Base-by-base conservation (phyloP, 2,113 vertebrate genomes). In the Pluvialis apricaria region DNA sequence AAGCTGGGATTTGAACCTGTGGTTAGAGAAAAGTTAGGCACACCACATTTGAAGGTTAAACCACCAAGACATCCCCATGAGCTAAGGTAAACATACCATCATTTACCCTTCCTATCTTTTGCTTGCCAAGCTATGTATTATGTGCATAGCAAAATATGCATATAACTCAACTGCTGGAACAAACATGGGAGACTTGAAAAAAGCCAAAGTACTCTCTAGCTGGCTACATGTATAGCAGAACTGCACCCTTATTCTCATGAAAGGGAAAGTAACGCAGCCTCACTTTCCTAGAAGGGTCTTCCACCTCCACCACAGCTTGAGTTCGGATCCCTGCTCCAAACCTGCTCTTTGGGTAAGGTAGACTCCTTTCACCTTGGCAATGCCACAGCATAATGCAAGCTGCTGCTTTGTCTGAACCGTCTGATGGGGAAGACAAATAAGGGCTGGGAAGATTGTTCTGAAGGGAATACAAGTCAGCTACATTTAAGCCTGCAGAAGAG, bases 21-120 rank as follows among this genome's bases (percentile, higher is more conserved):
- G 85, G 93, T 96, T 96, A 94, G 58, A 88, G 92, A 81, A 73
- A 91, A 95, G 93, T 92, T 86, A 92, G 94, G 66, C 95, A 92
- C 75, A 93, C 91, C 93, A 95, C 88, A 92, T 86, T 92, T 89
- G 94, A 96, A 97, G 83, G 80, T 95, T 96, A 91, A 97, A 93
- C 96, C 93, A 58, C 95, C 82, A 85, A 95, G 73, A 86, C 89
- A 96, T 96, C 92, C 64, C 78, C 91, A 94, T 76, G 88, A 92
- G 70, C 88, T 97, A 96, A 96, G 93, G 95, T 91, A 96, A 96
- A 89, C 91, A 94, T 91, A 89, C 84, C 70, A 91, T 96, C 92
- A 92, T 77, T 95, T 90, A 95, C 70, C 70, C 82, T 92, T 96
- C 80, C 88, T 94, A 93, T 95, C 91, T 92, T 95, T 90, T 94